Evolutionary conservation across 1,140 invertebrate genomes (phyloP), one percentile per base, ranked within the genome.

Genomic region (Orius laevigatus): DNA sequence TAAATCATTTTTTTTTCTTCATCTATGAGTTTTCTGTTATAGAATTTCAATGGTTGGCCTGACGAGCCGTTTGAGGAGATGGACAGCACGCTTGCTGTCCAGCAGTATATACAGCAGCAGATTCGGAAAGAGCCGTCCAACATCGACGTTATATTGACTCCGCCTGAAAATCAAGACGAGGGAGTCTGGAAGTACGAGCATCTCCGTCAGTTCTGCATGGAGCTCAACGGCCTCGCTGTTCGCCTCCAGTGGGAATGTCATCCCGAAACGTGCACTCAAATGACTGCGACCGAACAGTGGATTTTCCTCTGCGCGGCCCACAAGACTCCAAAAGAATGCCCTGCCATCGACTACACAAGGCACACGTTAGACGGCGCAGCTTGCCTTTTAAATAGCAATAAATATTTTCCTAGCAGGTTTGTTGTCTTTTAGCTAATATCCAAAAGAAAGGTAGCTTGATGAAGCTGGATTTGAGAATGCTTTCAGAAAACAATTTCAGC

Each of bases 101-200:
- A 98, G 62, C 95, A 98, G 64, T 98, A 91, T 62, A 98, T 99
- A 59, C 96, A 99, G 68, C 95, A 99, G 67, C 80, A 89, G 55
- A 98, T 99, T 52, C 74, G 90, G 55, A 78, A 78, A 54, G 88
- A 98, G 69, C 86, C 90, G 19, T 75, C 81, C 15, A 90, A 94
- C 69, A 82, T 98, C 46, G 93, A 97, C 57, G 74, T 84, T 32
- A 98, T 99, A 60, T 67, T 99, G 10, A 90, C 79, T 56, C 89
- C 94, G 66, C 96, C 96, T 12, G 92, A 97, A 57, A 81, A 84
- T 8, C 91, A 98, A 65, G 95, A 99, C 64, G 93, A 98, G 68
- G 94, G 94, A 33, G 93, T 98, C 8, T 99, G 96, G 96, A 99
- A 99, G 69, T 99, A 99, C 66, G 96, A 99, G 71, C 96, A 99